Conservation (phyloP, 1,140 invertebrate genomes). For the Lordiphosa mommai region DNA sequence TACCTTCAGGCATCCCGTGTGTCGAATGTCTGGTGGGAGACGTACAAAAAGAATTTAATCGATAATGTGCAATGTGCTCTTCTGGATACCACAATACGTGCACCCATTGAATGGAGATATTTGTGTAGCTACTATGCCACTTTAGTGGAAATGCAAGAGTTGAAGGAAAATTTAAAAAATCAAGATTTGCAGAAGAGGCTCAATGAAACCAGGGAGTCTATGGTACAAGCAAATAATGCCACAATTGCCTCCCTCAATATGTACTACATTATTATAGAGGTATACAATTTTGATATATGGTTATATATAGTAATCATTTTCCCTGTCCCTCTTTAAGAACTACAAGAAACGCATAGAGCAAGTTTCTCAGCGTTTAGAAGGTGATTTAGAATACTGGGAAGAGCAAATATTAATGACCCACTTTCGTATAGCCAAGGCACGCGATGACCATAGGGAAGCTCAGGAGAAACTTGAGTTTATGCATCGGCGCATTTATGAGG, state of each 20-base stretch:
- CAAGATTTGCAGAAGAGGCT: slow-evolving; percentile 1
- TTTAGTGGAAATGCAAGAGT: slow-evolving; percentile 6
- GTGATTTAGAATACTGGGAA: slow-evolving; percentile 4
- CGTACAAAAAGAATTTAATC: background rate
- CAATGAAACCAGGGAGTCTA: background rate
- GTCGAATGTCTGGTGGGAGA: background rate
- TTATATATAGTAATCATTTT: background rate
- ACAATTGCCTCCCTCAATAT: background rate
- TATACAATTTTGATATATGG: background rate
- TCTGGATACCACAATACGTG: background rate
- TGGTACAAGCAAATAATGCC: background rate
- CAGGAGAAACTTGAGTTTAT: slow-evolving; percentile 3
- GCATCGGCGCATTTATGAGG: slow-evolving; percentile 7
- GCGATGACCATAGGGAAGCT: background rate
- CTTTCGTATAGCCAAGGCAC: background rate
- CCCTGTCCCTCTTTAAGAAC: background rate
- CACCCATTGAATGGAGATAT: slow-evolving; percentile 32
- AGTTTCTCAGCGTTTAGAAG: background rate
- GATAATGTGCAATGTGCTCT: background rate
- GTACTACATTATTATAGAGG: slow-evolving; percentile 4
- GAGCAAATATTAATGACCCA: background rate
- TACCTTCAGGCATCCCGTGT: background rate
- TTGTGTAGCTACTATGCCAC: slow-evolving; percentile 7
- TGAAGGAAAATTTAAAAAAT: background rate
- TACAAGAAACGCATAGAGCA: background rate